phyloP scores from a whole-genome alignment of 1,140 invertebrate genomes.

The Brachionus plicatilis region DNA sequence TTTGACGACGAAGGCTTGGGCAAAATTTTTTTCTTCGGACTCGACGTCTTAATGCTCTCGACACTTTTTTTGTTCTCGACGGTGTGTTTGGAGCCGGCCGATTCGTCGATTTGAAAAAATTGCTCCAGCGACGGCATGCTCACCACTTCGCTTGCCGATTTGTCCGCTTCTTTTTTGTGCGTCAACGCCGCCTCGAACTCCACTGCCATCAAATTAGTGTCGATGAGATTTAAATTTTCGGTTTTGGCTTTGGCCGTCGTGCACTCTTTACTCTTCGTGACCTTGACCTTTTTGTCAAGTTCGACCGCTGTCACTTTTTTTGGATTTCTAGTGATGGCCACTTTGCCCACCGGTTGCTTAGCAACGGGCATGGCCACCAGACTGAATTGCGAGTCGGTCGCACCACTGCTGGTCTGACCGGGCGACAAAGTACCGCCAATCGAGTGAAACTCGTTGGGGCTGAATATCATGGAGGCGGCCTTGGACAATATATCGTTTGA shows the following conservation, averaged over 20 bases:
- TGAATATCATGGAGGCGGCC: constrained; percentile 35
- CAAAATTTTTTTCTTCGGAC: constrained; percentile 20
- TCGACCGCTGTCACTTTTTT: neutral
- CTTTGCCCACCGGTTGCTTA: neutral
- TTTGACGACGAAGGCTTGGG: neutral
- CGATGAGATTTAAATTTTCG: neutral
- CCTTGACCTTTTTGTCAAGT: neutral
- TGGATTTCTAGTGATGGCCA: neutral
- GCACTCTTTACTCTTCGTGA: neutral
- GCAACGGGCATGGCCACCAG: neutral
- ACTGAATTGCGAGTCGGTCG: neutral
- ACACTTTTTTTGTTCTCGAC: neutral
- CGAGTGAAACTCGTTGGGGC: constrained; percentile 14
- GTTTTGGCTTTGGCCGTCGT: neutral
- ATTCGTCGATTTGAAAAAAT: constrained; percentile 24
- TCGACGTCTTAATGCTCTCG: neutral
- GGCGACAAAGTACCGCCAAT: constrained; percentile 13
- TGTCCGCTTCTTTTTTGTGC: neutral
- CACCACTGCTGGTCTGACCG: neutral
- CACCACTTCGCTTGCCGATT: neutral
- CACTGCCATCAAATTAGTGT: neutral
- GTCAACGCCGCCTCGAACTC: neutral
- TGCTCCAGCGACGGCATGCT: constrained; percentile 35
- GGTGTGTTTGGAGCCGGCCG: neutral
- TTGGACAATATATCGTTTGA: constrained; percentile 33